Evolutionary conservation across 92 coral and sea anemone genomes (phyloP).

Genomic region (Virgularia gustaviana): DNA sequence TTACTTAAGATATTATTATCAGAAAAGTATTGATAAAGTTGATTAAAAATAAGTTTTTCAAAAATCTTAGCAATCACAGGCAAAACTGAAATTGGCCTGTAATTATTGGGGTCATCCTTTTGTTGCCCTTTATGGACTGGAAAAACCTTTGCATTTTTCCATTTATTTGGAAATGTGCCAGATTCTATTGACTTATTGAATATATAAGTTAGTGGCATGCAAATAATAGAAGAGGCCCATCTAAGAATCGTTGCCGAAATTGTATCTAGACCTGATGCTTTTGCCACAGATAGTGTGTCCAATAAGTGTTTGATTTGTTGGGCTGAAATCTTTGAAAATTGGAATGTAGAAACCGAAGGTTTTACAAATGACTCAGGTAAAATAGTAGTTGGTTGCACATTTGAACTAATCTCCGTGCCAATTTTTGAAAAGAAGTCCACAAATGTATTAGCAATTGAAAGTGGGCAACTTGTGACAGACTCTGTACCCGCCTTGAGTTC

Average conservation of each 20-base stretch:
- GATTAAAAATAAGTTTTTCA: conserved; percentile 1
- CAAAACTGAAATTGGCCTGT: conserved; percentile 1
- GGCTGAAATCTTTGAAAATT: not conserved
- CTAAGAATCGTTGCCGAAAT: not conserved
- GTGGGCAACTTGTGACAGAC: not conserved
- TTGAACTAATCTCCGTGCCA: conserved; percentile 1
- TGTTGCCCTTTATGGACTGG: conserved; percentile 11
- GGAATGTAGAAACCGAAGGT: not conserved
- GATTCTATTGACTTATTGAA: conserved; percentile 13
- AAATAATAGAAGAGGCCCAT: conserved; percentile 1
- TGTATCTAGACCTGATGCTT: conserved; percentile 14
- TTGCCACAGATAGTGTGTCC: not conserved
- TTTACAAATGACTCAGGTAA: not conserved
- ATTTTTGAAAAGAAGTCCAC: conserved; percentile 22
- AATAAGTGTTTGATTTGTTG: not conserved
- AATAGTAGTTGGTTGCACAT: not conserved
- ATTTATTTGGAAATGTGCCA: conserved; percentile 26
- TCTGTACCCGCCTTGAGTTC: conserved; percentile 6
- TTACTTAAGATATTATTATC: not conserved
- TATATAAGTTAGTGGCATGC: not conserved
- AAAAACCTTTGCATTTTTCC: conserved; percentile 21
- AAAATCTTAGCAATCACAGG: conserved; percentile 10
- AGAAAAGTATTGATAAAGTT: not conserved
- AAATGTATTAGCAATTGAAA: conserved; percentile 31
- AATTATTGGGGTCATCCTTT: conserved; percentile 1